Evolutionary conservation across 2,888 invertebrate species (phyloP).

Genomic region (Hymenopus coronatus): DNA sequence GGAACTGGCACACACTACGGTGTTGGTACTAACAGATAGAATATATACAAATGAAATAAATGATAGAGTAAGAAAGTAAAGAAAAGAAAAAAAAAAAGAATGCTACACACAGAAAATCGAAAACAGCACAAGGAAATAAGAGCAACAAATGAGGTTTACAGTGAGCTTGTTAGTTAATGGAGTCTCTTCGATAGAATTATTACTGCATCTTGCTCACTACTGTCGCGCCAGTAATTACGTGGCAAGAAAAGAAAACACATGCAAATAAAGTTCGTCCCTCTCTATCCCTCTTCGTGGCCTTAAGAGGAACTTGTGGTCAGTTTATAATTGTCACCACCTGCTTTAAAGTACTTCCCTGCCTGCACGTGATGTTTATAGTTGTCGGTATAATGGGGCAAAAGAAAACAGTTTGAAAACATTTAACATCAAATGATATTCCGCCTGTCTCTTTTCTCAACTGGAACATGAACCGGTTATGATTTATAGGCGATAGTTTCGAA

Average conservation of each 20-base stretch:
- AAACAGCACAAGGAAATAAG: background rate
- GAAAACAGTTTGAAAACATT: background rate
- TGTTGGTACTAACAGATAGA: background rate
- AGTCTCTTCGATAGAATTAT: background rate
- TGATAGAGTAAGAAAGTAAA: background rate
- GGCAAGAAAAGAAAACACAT: background rate
- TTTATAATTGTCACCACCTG: background rate
- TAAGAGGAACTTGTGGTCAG: background rate
- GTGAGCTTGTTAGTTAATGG: background rate
- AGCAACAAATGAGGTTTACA: background rate
- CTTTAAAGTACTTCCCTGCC: background rate
- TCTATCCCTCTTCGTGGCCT: background rate
- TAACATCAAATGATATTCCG: background rate
- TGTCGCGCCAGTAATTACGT: background rate
- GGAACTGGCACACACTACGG: too few species aligned
- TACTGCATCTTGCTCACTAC: background rate
- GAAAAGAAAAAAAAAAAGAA: background rate
- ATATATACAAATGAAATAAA: background rate
- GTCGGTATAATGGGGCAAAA: background rate
- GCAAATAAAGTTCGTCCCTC: background rate
- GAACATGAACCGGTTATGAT: too few species aligned
- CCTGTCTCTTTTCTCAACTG: background rate
- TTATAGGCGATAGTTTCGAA: too few species aligned
- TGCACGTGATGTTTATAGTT: background rate
- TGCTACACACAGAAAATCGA: background rate